Evolutionary conservation across 1,140 invertebrate species (phyloP).

Genomic region (Drosophila kanapiae): DNA sequence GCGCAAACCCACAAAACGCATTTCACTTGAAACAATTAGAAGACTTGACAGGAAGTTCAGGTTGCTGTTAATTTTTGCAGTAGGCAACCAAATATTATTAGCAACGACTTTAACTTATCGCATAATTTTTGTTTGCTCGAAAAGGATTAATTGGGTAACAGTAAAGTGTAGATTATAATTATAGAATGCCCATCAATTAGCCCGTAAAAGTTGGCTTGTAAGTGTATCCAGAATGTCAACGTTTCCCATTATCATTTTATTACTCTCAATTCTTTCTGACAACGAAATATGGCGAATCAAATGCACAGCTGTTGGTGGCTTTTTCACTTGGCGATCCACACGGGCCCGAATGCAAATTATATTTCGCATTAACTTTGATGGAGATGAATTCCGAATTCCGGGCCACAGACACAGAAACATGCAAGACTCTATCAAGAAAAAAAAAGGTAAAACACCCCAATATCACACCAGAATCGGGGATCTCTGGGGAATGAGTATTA

Average conservation of each 20-base stretch:
- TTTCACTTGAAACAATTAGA: too few relatives aligned
- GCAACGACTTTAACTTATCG: too few relatives aligned
- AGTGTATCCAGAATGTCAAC: background rate
- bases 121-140: too few relatives aligned
- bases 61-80: too few relatives aligned
- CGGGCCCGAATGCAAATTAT: conserved; percentile 65
- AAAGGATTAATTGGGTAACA: too few relatives aligned
- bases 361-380: conserved; percentile 72
- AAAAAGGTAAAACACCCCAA: conserved; percentile 20
- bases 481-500: conserved; percentile 1
- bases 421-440: background rate
- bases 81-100: too few relatives aligned
- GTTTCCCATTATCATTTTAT: conserved; percentile 6
- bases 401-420: conserved; percentile 11
- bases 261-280: conserved; percentile 49
- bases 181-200: too few relatives aligned
- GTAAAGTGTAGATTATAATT: too few relatives aligned
- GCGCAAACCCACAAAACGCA: too few relatives aligned
- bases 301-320: conserved; percentile 61
- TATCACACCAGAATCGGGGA: conserved; percentile 20
- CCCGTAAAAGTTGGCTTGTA: background rate
- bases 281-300: conserved; percentile 68
- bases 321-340: conserved; percentile 39
- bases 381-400: conserved; percentile 64
- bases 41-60: background rate